These are phyloP conservation scores for Arion vulgaris DNA, from an alignment of 1,140 invertebrate genomes.

Conservation along the genomic window DNA sequence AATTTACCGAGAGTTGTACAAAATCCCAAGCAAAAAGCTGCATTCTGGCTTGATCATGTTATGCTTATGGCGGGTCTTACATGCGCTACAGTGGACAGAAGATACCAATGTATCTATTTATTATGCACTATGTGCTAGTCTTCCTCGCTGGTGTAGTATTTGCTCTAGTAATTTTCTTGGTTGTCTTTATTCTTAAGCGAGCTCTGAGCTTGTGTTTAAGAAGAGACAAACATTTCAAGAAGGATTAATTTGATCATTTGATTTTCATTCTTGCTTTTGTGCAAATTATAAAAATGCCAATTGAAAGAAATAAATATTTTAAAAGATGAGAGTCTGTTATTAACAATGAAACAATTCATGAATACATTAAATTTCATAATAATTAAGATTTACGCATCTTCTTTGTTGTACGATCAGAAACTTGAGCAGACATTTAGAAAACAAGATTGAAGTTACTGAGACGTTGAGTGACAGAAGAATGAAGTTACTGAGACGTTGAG, in stretches of 20 bases:
- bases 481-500: too few relatives aligned
- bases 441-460: too few relatives aligned
- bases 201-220: neutral
- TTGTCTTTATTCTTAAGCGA: neutral
- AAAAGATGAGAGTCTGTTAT: too few relatives aligned
- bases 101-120: constrained; percentile 38
- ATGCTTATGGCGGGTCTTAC: constrained; percentile 56
- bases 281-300: too few relatives aligned
- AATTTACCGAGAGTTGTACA: neutral
- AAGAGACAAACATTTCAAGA: neutral
- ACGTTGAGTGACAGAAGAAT: too few relatives aligned
- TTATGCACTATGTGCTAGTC: neutral
- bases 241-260: neutral
- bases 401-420: too few relatives aligned
- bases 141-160: neutral
- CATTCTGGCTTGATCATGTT: constrained; percentile 44
- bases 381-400: too few relatives aligned
- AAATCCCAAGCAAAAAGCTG: neutral
- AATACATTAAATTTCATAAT: too few relatives aligned
- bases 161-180: neutral
- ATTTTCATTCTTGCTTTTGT: too few relatives aligned
- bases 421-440: too few relatives aligned
- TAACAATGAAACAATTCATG: too few relatives aligned
- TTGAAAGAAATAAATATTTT: too few relatives aligned
- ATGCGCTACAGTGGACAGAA: constrained; percentile 45